These are phyloP conservation scores for Tragelaphus imberbis DNA, from an alignment of 2,113 vertebrate species.

Conservation along the genomic window DNA sequence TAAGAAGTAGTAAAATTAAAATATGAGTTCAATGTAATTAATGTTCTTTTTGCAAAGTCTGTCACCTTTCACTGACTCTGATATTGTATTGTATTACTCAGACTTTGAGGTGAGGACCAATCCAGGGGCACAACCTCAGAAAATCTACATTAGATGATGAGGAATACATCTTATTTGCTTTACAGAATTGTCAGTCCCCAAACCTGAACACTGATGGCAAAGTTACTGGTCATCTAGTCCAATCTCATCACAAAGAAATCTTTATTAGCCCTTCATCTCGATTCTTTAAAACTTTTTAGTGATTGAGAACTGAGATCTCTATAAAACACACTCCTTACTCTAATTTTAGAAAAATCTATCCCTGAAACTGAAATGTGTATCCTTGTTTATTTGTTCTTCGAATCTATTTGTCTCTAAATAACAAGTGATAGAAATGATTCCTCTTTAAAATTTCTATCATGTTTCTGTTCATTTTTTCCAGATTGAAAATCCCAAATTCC, in stretches of 20 bases:
- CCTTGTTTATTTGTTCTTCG: neutral
- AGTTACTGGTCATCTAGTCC: neutral
- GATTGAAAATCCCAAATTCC: neutral
- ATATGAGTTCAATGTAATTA: neutral
- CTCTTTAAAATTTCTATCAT: neutral
- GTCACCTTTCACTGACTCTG: neutral
- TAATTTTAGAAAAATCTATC: neutral
- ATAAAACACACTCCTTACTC: neutral
- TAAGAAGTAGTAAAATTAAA: neutral
- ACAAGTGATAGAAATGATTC: neutral
- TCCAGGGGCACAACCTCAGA: neutral
- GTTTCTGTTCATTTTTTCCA: neutral
- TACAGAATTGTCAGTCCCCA: neutral
- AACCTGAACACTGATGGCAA: neutral
- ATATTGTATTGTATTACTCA: neutral
- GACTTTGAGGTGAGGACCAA: neutral
- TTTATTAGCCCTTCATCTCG: neutral
- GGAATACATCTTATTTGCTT: neutral
- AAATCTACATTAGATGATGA: neutral
- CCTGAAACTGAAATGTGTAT: neutral
- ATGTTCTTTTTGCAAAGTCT: neutral
- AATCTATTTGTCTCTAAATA: neutral
- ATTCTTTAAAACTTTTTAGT: neutral
- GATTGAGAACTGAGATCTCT: neutral
- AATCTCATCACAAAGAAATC: neutral